Evolutionary conservation across 1,140 invertebrate genomes (phyloP), one percentile per base, ranked within the genome.

Genomic region (Aphidius ervi): DNA sequence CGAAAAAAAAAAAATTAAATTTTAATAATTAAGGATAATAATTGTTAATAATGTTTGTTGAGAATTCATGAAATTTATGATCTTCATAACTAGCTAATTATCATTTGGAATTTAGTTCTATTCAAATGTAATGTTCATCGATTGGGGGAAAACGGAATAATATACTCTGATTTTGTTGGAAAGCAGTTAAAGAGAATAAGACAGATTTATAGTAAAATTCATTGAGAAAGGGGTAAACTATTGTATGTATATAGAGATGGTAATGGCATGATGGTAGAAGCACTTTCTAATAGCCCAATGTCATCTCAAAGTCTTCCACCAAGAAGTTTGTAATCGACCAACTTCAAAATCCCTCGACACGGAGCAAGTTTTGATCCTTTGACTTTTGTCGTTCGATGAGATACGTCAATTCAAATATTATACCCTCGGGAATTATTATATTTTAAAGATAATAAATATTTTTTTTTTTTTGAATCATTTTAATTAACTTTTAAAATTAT

Each of bases 311-410:
- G 23, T 31, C 23, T 31, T 31, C 23, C 52, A 54, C 20, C 52
- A 16, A 37, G 40, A 54, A 54, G 52, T 54, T 54, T 54, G 52
- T 54, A 54, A 54, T 54, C 52, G 52, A 54, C 52, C 52, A 54
- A 54, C 40, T 54, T 54, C 52, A 39, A 54, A 54, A 54, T 54
- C 52, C 52, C 42, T 54, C 52, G 52, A 54, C 52, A 40, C 52
- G n/a, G 39, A 31, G 23, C 2, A 54, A 54, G 52, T 54, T 54
- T 54, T 54, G 52, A 54, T 54, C 52, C 52, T 54, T 41, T 40
- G 52, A 54, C 52, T 54, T 54, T 41, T n/a, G 41, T 54, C 52
- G 52, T 37, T 40, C 39, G 16, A 41, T 37, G 52, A 41, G 52
- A 9, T 40, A 41, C 52, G 52, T 54, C 52, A 54, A 54, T 40